These are phyloP conservation scores for Panurus biarmicus DNA, from an alignment of 2,113 vertebrate species.

Conservation along the genomic window DNA sequence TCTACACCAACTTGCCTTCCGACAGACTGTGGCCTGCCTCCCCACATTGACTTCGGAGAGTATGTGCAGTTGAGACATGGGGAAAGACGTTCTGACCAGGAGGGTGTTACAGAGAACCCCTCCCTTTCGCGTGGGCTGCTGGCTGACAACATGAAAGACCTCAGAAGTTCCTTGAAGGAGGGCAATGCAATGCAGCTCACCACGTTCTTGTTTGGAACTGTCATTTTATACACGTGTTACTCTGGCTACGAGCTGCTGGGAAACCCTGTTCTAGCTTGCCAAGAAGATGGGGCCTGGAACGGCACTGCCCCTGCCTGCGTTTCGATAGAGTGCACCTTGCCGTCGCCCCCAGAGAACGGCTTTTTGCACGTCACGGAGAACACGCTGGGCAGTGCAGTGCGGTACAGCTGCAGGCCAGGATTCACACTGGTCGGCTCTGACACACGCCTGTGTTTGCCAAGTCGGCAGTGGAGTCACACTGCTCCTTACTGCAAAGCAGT, in stretches of 20 bases:
- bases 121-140: not conserved
- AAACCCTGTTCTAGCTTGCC: conserved; percentile 76
- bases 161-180: conserved; percentile 13
- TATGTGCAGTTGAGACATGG: conserved; percentile 68
- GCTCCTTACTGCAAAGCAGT: conserved; percentile 77
- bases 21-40: conserved; percentile 91
- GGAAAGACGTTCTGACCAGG: conserved; percentile 45
- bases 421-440: conserved; percentile 78
- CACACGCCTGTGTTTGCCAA: conserved; percentile 79
- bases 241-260: conserved; percentile 83
- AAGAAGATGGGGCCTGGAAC: conserved; percentile 91
- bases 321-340: conserved; percentile 80
- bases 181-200: conserved; percentile 27
- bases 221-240: conserved; percentile 82
- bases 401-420: conserved; percentile 83
- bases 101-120: conserved; percentile 27
- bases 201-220: conserved; percentile 80
- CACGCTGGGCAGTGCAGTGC: conserved; percentile 71
- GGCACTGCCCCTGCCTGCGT: conserved; percentile 86
- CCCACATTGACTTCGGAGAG: conserved; percentile 94
- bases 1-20: conserved; percentile 80
- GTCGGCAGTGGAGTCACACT: conserved; percentile 78
- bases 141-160: not conserved
- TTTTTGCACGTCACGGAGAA: conserved; percentile 79
- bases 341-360: conserved; percentile 78